Evolutionary conservation across 2,888 invertebrate species (phyloP), one percentile per base, ranked within the genome.

Genomic region (Thyatira batis): DNA sequence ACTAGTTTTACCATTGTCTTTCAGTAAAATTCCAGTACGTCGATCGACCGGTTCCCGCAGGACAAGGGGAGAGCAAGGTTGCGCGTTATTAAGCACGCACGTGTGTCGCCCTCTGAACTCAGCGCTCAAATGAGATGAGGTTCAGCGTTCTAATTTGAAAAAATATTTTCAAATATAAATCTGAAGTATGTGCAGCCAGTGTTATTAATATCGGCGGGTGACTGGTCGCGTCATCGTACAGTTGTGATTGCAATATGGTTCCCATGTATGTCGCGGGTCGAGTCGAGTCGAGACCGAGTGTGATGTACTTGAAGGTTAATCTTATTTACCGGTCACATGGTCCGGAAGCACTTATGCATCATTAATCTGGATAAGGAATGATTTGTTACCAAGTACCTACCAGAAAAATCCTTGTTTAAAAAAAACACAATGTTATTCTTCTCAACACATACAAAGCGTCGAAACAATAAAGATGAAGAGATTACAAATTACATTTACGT

Each of bases 51-150:
- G 86, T 87, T 85, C 82, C 84, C 80, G 73, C 72, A 82, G 80
- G 80, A 79, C 78, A 83, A 84, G 87, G 88, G 87, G 86, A 84
- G 81, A 71, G 71, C 87, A 85, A 87, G 85, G 87, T 82, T 87
- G 80, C 70, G 76, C 65, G 80, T 80, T 83, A 82, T 81, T 83
- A 82, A 80, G 75, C 80, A 77, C 78, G 76, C 83, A 81, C 85
- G 81, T 83, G 84, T 71, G 77, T 61, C 69, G 63, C 65, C 55
- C 55, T 45, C 10, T 45, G 44, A 50, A 39, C 49, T 53, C 39
- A 39, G 28, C 20, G 17, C 27, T 49, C 49, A 52, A 28, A 50
- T 54, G 51, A 48, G 56, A 8, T 54, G 51, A 48, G 56, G 2
- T 3, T 17, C 17, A 17, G 5, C 2, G 39, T 39, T 39, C 39